Conservation (phyloP, 2,113 vertebrate species). For the Lycaon pictus region DNA sequence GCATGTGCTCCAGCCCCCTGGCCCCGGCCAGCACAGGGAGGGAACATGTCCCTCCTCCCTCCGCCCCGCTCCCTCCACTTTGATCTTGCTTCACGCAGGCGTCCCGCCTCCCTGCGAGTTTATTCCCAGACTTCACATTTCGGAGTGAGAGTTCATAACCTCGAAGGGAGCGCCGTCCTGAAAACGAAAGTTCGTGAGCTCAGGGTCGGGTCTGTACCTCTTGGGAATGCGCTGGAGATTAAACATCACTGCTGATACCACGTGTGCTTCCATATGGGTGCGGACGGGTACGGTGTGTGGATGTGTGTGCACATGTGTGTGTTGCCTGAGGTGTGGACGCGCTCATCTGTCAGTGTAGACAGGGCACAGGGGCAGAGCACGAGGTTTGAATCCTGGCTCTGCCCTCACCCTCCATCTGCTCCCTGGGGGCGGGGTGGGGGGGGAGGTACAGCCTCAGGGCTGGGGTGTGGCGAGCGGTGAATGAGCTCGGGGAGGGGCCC, state of each 20-base stretch:
- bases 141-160: not conserved
- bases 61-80: rapidly evolving
- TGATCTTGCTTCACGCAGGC: not conserved
- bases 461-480: rapidly evolving
- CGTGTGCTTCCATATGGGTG: rapidly evolving
- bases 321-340: not conserved
- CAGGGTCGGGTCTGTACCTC: rapidly evolving
- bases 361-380: rapidly evolving
- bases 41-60: rapidly evolving
- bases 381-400: too few species aligned
- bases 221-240: not conserved
- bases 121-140: not conserved
- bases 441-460: rapidly evolving
- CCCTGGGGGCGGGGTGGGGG: not conserved
- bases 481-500: rapidly evolving
- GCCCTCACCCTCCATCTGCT: rapidly evolving
- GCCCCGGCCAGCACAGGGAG: rapidly evolving
- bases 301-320: not conserved
- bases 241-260: rapidly evolving
- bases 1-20: rapidly evolving
- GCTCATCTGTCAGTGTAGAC: not conserved
- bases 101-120: rapidly evolving
- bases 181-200: not conserved
- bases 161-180: not conserved
- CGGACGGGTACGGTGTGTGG: too few species aligned